Evolutionary conservation across 2,797 vertebrate genomes (phyloP).

Genomic region (Margarornis squamiger): DNA sequence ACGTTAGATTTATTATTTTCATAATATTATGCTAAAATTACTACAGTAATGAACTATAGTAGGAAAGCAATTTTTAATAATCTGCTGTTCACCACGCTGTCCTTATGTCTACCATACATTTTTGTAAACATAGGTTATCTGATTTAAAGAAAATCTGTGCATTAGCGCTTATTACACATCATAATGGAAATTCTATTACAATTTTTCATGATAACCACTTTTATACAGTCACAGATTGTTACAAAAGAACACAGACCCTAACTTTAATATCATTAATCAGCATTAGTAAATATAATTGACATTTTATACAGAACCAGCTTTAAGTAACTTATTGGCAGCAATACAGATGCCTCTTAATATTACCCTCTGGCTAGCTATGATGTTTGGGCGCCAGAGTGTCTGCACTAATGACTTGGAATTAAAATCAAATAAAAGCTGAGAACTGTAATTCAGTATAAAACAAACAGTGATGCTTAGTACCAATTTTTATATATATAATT

Average conservation of each 20-base stretch:
- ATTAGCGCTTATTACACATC: neutral
- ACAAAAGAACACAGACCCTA: conserved; percentile 17
- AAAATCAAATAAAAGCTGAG: conserved; percentile 68
- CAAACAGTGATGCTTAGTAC: conserved; percentile 39
- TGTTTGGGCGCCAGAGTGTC: conserved; percentile 42
- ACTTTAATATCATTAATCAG: conserved; percentile 58
- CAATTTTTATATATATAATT: neutral
- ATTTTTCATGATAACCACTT: conserved; percentile 6
- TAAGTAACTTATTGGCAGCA: conserved; percentile 67
- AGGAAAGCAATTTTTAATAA: conserved; percentile 3
- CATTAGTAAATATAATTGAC: conserved; percentile 68
- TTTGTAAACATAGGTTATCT: neutral
- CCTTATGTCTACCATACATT: neutral
- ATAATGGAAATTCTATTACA: neutral
- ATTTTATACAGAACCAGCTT: conserved; percentile 60
- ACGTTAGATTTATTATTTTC: neutral
- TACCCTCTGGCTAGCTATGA: conserved; percentile 49
- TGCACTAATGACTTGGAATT: conserved; percentile 62
- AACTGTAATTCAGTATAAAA: conserved; percentile 32
- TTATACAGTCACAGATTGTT: neutral
- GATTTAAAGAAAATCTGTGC: neutral
- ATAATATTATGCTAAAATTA: neutral
- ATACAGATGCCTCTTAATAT: conserved; percentile 59
- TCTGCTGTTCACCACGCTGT: neutral
- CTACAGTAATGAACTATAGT: neutral